These are phyloP conservation scores for Odontocolon sp. DNA, from an alignment of 2,888 invertebrate genomes.

Conservation along the genomic window DNA sequence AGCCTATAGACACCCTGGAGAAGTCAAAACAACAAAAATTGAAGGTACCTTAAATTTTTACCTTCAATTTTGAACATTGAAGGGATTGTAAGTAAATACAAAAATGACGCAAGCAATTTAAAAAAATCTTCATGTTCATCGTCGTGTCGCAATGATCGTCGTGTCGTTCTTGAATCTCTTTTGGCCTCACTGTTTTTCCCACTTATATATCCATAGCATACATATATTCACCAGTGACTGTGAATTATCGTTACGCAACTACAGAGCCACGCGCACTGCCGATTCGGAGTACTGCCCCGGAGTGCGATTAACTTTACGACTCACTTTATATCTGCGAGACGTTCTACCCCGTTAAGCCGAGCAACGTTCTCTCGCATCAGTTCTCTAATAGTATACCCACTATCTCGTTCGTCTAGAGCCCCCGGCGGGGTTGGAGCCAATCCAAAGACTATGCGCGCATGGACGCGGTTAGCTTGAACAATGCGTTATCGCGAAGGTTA, in stretches of 20 bases:
- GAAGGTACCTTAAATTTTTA: too few relatives aligned
- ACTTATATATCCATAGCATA: too few relatives aligned
- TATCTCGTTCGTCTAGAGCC: slow-evolving; percentile 21
- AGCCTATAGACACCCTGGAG: too few relatives aligned
- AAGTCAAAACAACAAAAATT: too few relatives aligned
- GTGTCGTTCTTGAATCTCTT: too few relatives aligned
- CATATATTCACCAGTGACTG: background rate
- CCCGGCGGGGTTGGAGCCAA: slow-evolving; percentile 41
- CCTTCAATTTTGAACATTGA: too few relatives aligned
- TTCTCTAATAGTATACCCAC: slow-evolving; percentile 43
- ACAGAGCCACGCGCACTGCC: slow-evolving; percentile 16
- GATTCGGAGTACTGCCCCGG: slow-evolving; percentile 9
- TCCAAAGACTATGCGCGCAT: slow-evolving; percentile 39
- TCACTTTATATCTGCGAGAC: slow-evolving; percentile 52
- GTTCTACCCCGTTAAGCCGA: slow-evolving; percentile 50
- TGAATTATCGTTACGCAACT: slow-evolving; percentile 31
- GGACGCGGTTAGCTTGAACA: slow-evolving; percentile 6
- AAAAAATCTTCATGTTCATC: too few relatives aligned
- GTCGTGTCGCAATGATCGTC: too few relatives aligned
- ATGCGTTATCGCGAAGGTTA: slow-evolving; percentile 19
- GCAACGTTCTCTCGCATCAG: slow-evolving; percentile 34
- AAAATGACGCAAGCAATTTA: too few relatives aligned
- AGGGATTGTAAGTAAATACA: too few relatives aligned
- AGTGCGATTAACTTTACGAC: slow-evolving; percentile 54
- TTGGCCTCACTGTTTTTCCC: background rate